A percentile compares a stretch with the other conserved stretches of the same genome.
These are phyloP conservation scores for Amblyteles armatorius DNA, from an alignment of 2,888 invertebrate genomes.

Conservation along the genomic window DNA sequence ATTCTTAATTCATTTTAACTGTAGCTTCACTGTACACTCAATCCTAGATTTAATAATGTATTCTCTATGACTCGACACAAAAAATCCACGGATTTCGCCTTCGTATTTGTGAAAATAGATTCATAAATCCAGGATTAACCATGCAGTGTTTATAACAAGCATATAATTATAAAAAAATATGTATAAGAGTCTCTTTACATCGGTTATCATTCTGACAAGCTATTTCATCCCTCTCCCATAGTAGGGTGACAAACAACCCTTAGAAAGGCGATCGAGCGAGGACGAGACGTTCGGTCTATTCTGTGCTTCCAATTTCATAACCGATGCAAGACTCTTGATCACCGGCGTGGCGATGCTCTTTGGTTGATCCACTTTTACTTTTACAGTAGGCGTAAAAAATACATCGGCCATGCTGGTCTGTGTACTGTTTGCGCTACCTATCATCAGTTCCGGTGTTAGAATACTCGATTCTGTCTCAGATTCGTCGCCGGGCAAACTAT, in stretches of 20 bases:
- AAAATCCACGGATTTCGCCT: too few species aligned
- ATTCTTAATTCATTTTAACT: too few species aligned
- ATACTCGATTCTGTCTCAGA: conserved; percentile 45
- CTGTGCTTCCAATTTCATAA: not conserved
- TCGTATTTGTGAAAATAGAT: not conserved
- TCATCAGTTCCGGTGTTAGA: conserved; percentile 45
- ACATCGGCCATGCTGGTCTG: not conserved
- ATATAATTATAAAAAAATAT: not conserved
- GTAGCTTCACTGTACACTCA: too few species aligned
- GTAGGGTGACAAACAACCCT: conserved; percentile 4
- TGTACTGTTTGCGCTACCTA: not conserved
- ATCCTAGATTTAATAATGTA: too few species aligned
- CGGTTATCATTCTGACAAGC: not conserved
- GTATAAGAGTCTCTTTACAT: not conserved
- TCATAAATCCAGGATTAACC: not conserved
- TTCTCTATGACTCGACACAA: too few species aligned
- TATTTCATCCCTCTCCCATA: conserved; percentile 1
- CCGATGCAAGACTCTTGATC: conserved; percentile 42
- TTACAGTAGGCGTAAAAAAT: conserved; percentile 14
- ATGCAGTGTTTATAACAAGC: not conserved
- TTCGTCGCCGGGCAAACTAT: conserved; percentile 18
- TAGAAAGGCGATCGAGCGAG: not conserved
- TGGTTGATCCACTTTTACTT: not conserved
- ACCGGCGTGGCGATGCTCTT: conserved; percentile 61
- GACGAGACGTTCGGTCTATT: not conserved